These are phyloP conservation scores for Ophraella communa DNA, from an alignment of 2,888 invertebrate species.

Conservation along the genomic window DNA sequence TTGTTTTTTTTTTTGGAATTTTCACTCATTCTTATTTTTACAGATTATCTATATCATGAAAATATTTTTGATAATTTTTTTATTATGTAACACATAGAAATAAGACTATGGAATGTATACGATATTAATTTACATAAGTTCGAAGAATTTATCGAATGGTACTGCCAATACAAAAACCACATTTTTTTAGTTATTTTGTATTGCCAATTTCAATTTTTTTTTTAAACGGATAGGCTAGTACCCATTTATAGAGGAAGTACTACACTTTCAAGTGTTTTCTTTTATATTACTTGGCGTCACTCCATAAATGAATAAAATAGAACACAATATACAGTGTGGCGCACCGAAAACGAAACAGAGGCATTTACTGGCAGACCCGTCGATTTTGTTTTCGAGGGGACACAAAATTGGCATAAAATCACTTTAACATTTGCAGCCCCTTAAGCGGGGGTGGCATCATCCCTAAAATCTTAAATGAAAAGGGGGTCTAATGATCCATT, in stretches of 20 bases:
- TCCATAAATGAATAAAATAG: no score
- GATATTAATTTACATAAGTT: constrained; percentile 38
- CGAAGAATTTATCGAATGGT: constrained; percentile 27
- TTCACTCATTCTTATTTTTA: constrained; percentile 52
- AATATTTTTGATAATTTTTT: constrained; percentile 58
- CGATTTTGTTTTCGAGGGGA: no score
- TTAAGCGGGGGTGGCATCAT: no score
- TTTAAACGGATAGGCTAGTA: constrained; percentile 25
- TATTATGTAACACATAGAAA: constrained; percentile 56
- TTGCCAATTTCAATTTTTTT: constrained; percentile 19
- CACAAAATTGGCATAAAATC: no score
- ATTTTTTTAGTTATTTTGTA: constrained; percentile 4
- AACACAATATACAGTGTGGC: no score
- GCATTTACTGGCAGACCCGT: no score
- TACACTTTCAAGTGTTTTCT: background rate
- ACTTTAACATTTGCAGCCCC: no score
- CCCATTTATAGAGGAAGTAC: background rate
- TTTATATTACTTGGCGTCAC: background rate
- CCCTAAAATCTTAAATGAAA: no score
- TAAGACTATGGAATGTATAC: constrained; percentile 50
- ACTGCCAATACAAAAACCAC: constrained; percentile 20
- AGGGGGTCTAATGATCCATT: no score
- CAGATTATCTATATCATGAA: constrained; percentile 57
- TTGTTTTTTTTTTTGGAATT: constrained; percentile 31
- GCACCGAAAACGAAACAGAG: no score